Percentiles rank a stretch among this genome's conserved stretches.
These are phyloP conservation scores for Nannobrachium achirus DNA, from an alignment of 2,113 vertebrate species.

Conservation along the genomic window DNA sequence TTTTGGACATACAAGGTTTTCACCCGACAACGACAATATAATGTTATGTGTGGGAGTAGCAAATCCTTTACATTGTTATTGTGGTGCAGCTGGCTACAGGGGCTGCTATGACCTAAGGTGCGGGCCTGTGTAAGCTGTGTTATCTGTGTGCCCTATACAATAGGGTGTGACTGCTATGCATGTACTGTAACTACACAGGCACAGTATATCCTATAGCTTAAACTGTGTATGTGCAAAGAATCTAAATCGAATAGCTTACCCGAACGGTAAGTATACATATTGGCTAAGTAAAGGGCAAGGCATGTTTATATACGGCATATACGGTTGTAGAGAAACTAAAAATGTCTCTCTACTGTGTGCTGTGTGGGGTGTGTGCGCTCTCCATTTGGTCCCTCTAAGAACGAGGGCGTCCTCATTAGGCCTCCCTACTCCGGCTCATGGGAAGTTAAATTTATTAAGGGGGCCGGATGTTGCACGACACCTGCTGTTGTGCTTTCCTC, in stretches of 20 bases:
- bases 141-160: slow-evolving; percentile 30
- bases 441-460: slow-evolving; percentile 91
- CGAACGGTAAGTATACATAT: not conserved
- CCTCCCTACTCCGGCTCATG: slow-evolving; percentile 64
- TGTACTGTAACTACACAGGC: no score
- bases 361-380: slow-evolving; percentile 9
- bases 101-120: slow-evolving; percentile 6
- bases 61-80: not conserved
- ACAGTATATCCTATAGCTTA: no score
- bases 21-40: no score
- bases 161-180: slow-evolving; percentile 39
- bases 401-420: slow-evolving; percentile 90
- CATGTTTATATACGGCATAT: slow-evolving; percentile 16
- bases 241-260: no score
- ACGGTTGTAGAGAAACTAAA: slow-evolving; percentile 5
- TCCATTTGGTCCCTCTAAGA: slow-evolving; percentile 62
- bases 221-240: no score
- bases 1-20: no score
- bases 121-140: slow-evolving; percentile 6
- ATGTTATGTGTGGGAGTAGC: not conserved
- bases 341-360: slow-evolving; percentile 13
- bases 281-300: slow-evolving; percentile 29
- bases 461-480: slow-evolving; percentile 93
- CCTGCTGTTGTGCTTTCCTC: slow-evolving; percentile 91
- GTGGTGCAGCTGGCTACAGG: not conserved